Evolutionary conservation across 1,140 invertebrate genomes (phyloP).

Genomic region (Lepidurus packardi): DNA sequence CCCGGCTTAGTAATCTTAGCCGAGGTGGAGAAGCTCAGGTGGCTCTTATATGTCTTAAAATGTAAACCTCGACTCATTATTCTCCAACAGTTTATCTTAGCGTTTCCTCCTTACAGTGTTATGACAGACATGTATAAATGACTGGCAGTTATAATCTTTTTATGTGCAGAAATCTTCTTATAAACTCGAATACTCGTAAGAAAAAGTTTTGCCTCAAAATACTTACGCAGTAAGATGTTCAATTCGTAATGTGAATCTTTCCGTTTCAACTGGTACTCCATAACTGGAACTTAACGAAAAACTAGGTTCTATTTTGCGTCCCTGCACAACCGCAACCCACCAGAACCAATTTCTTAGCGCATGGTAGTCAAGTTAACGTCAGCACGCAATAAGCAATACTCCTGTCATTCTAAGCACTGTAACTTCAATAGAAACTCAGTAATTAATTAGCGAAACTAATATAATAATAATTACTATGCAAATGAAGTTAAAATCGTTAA

Average conservation of each 20-base stretch:
- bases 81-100: background rate
- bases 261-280: conserved; percentile 14
- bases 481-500: too few relatives aligned
- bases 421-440: too few relatives aligned
- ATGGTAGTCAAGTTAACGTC: background rate
- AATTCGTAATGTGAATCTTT: conserved; percentile 11
- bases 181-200: too few relatives aligned
- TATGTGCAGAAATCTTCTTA: background rate
- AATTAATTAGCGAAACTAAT: too few relatives aligned
- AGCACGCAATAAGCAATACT: background rate
- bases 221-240: conserved; percentile 1
- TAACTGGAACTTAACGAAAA: background rate
- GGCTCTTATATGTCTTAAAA: too few relatives aligned
- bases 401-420: too few relatives aligned
- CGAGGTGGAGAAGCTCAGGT: too few relatives aligned
- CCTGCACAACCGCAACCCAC: background rate
- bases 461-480: too few relatives aligned
- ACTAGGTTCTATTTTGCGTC: background rate
- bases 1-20: too few relatives aligned
- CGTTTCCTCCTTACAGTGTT: background rate
- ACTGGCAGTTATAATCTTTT: background rate
- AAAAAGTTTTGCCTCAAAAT: background rate
- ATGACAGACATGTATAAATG: background rate
- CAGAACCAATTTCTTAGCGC: background rate
- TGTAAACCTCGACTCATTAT: background rate